Base-by-base conservation (phyloP, 2,888 invertebrate genomes). In the Drosophila emarginata region DNA sequence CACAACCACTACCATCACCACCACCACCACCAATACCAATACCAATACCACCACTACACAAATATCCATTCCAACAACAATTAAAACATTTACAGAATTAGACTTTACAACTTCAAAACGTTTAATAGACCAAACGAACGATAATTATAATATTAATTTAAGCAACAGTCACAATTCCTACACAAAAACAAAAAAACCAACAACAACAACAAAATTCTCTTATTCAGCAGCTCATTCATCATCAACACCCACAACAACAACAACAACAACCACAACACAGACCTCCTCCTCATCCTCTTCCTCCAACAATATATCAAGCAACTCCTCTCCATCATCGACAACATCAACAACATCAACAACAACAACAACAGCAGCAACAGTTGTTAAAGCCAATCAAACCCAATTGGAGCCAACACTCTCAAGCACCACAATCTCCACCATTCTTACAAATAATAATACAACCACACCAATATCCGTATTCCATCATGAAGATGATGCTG, bases 211-310 rank as follows among this genome's bases (percentile, higher is more conserved):
- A 64, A 79, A 72, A 88, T 88, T 79, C 88, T 74, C 88, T 79
- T 84, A 86, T 84, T 83, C 84, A 86, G 80, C 88, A 84, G 84
- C 84, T 88, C 76, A 86, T 62, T 75, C 74, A 77, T 75, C 73
- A 76, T 54, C 67, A 67, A 75, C 50, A 68, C 61, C 61, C 76
- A 69, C 72, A 74, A 70, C 74, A 74, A 69, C 67, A 69, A 61
- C 75, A 71, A 74, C 79, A 66, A 32, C 32, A 1, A 66, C 72
- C 62, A 63, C 73, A 61, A 61, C 71, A 56, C 57, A 53, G 28
- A 51, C 62, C 39, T 61, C 66, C 21, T 59, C 67, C 52, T 11
- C 67, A 45, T 11, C 57, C 61, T 70, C 28, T 56, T 50, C 26
- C 63, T 23, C 36, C 56, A 0, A 32, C 11, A 32, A 32, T 32